Conservation (phyloP, 2,888 invertebrate genomes). For the Subacronicta megacephala region DNA sequence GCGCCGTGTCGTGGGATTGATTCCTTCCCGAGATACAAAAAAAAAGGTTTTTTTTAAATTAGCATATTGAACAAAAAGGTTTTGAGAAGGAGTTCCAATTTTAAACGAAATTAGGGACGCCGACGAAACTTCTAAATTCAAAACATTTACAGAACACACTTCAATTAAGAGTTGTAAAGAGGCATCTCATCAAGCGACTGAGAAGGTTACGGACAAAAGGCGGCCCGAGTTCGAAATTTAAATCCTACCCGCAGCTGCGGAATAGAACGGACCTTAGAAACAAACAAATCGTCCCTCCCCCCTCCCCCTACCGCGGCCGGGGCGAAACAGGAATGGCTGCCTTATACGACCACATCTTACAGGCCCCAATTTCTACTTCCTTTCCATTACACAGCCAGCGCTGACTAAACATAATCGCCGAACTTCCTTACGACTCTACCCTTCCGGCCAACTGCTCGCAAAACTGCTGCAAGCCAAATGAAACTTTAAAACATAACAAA, state of each 20-base stretch:
- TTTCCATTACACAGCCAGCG: slow-evolving; percentile 87
- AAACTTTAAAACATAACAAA: slow-evolving; percentile 66
- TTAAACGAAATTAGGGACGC: slow-evolving; percentile 47
- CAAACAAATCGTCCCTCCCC: slow-evolving; percentile 83
- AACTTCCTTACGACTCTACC: slow-evolving; percentile 90
- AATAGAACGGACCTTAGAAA: slow-evolving; percentile 84
- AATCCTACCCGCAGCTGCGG: slow-evolving; percentile 85
- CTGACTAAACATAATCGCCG: slow-evolving; percentile 89
- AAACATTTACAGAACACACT: slow-evolving; percentile 72
- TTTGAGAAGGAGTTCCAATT: slow-evolving; percentile 41
- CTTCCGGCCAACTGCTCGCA: slow-evolving; percentile 82
- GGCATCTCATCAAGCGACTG: slow-evolving; percentile 81
- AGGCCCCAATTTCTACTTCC: slow-evolving; percentile 89
- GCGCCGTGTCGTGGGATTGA: too few relatives aligned
- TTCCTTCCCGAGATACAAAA: too few relatives aligned
- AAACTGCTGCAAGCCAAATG: slow-evolving; percentile 62
- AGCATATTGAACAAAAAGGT: slow-evolving; percentile 44
- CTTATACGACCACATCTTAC: slow-evolving; percentile 89
- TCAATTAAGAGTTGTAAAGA: slow-evolving; percentile 85
- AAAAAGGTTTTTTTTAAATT: too few relatives aligned
- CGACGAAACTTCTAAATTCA: slow-evolving; percentile 52
- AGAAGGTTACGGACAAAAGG: slow-evolving; percentile 81
- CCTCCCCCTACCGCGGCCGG: slow-evolving; percentile 51
- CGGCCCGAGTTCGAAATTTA: slow-evolving; percentile 79
- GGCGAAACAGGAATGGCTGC: slow-evolving; percentile 76